Base-by-base conservation (phyloP, 2,888 invertebrate genomes). In the Isoperla grammatica region DNA sequence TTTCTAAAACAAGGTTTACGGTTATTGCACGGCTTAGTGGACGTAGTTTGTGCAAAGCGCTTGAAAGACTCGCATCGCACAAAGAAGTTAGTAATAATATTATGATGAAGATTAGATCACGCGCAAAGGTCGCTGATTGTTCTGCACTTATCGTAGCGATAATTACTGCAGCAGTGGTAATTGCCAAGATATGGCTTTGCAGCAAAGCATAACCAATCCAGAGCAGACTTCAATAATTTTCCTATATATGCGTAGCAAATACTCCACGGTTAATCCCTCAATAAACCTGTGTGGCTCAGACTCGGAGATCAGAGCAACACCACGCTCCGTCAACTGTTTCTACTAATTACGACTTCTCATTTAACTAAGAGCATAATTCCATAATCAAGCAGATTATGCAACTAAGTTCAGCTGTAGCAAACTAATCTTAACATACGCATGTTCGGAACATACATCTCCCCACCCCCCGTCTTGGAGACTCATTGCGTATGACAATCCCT, bases 341-440 rank as follows among this genome's bases (percentile, higher is more conserved):
- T 8, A 6, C 29, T 39, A 39, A 53, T 53, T 53, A 39, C 53
- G 53, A 37, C 53, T 53, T 39, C 53, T 37, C 49, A 22, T 50
- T 50, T 17, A 39, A 39, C 53, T 53, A 53, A 53, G 35, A 53
- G 37, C 37, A 53, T 53, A 53, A 53, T 53, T 53, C 53, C 53
- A 37, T 53, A 53, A 53, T 53, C 53, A 53, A 53, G 15, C 53
- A 39, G 53, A 35, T 53, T 53, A 53, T 29, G 29, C 17, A 19
- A 20, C 39, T 19, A 53, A 53, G 53, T 53, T 53, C 12, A 20
- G 53, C 53, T 39, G 37, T 17, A 39, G 17, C 39, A 37, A 53
- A 53, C 53, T 53, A 53, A 39, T 53, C 39, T 35, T 53, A 53
- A 53, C 53, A 53, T 53, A 53, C 53, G 53, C 15, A 53, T 39